Evolutionary conservation across 1,140 invertebrate genomes (phyloP).

Genomic region (Drosophila rufa): DNA sequence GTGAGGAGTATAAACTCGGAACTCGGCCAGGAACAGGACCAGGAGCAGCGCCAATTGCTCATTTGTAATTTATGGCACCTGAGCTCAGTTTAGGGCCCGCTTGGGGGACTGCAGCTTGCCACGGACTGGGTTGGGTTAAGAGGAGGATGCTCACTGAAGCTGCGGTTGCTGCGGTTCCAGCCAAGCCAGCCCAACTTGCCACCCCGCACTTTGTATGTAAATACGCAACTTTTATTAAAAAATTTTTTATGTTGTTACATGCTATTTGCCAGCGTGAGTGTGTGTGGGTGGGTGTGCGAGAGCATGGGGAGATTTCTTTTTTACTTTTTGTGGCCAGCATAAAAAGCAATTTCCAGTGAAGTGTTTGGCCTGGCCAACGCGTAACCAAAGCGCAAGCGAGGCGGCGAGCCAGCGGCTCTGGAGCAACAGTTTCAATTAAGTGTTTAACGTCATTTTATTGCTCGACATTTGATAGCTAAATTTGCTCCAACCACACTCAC

Average conservation of each 20-base stretch:
- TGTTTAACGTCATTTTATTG: conserved; percentile 79
- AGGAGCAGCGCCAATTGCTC: conserved; percentile 63
- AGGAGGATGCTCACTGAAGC: conserved; percentile 34
- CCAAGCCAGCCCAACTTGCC: conserved; percentile 28
- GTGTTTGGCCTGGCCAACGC: conserved; percentile 38
- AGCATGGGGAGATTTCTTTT: conserved; percentile 7
- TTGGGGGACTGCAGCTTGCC: conserved; percentile 37
- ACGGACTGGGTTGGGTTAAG: not conserved
- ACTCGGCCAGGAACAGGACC: not conserved
- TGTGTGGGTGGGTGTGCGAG: not conserved
- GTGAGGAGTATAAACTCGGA: conserved; percentile 17
- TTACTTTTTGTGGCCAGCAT: conserved; percentile 59
- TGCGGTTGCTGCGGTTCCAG: conserved; percentile 62
- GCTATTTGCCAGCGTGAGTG: conserved; percentile 25
- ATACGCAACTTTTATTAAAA: conserved; percentile 81
- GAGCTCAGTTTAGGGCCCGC: conserved; percentile 65
- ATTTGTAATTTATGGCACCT: conserved; percentile 78
- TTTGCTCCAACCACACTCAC: conserved; percentile 30
- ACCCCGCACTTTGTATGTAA: conserved; percentile 73
- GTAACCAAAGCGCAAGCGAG: not conserved
- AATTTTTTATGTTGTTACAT: conserved; percentile 65
- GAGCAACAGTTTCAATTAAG: conserved; percentile 81
- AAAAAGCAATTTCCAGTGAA: conserved; percentile 73
- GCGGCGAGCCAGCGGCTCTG: conserved; percentile 17
- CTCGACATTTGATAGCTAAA: conserved; percentile 74